phyloP scores from a whole-genome alignment of 2,113 vertebrate species.

The Otus sunia region DNA sequence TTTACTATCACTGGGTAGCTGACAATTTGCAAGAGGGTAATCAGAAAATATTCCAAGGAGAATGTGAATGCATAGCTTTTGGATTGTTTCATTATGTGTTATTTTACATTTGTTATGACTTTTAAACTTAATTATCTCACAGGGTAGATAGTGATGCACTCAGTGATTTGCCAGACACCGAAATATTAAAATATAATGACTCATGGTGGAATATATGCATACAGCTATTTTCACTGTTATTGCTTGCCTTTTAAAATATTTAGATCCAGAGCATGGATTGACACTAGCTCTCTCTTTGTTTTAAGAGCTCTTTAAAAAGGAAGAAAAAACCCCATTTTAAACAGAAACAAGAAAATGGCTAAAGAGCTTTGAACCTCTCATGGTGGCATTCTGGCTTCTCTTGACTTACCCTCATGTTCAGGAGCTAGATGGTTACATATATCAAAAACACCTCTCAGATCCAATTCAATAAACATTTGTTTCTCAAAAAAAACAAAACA shows the following conservation, averaged over 20 bases:
- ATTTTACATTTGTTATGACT: constrained; percentile 59
- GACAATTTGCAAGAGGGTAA: constrained; percentile 24
- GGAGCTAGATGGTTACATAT: not conserved
- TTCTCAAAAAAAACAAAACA: constrained; percentile 1
- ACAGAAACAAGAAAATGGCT: not conserved
- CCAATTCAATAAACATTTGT: not conserved
- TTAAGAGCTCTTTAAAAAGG: not conserved
- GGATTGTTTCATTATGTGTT: constrained; percentile 42
- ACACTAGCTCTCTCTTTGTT: not conserved
- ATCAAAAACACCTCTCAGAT: not conserved
- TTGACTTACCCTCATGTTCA: not conserved
- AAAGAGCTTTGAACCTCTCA: not conserved
- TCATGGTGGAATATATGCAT: constrained; percentile 31
- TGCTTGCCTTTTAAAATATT: constrained; percentile 55
- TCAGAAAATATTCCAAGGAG: constrained; percentile 48
- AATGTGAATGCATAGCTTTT: constrained; percentile 1
- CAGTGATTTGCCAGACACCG: not conserved
- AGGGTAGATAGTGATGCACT: constrained; percentile 13
- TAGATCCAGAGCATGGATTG: not conserved
- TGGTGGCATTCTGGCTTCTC: not conserved
- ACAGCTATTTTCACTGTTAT: constrained; percentile 16
- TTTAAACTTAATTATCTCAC: constrained; percentile 58
- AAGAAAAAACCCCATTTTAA: not conserved
- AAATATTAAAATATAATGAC: constrained; percentile 55
- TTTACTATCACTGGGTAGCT: constrained; percentile 45